phyloP scores from a whole-genome alignment of 2,888 invertebrate genomes.

The Epirrita christyi region DNA sequence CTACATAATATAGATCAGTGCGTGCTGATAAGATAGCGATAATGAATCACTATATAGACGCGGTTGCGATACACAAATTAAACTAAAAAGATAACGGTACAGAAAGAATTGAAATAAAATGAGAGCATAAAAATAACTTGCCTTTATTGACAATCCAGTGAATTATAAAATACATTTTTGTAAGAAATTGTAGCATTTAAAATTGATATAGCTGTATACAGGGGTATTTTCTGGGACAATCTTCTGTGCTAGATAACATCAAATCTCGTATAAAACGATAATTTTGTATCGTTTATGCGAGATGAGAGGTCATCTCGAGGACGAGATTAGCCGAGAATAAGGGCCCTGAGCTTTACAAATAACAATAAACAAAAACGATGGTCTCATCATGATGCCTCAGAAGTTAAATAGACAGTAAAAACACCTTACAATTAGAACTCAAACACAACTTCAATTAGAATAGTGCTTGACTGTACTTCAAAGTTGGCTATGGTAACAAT shows the following conservation, averaged over 20 bases:
- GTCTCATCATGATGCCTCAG: no score
- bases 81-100: conserved; percentile 13
- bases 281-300: no score
- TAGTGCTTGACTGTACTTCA: conserved; percentile 9
- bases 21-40: conserved; percentile 68
- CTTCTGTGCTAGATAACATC: no score
- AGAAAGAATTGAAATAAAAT: conserved; percentile 19
- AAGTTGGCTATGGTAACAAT: conserved; percentile 15
- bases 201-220: neutral
- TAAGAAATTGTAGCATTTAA: conserved; percentile 2
- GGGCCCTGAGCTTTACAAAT: no score
- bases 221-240: no score
- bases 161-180: neutral
- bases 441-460: conserved; percentile 1
- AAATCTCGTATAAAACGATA: no score
- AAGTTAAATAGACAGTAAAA: no score
- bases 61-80: conserved; percentile 39
- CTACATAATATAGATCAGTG: conserved; percentile 57
- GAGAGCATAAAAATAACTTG: conserved; percentile 26
- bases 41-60: conserved; percentile 56
- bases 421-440: neutral
- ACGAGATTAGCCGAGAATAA: no score
- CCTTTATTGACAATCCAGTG: conserved; percentile 27
- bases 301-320: no score
- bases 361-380: no score